A percentile compares a stretch with the other conserved stretches of the same genome.
Conservation (phyloP, 2,888 invertebrate species). For the Anthophora plumipes region DNA sequence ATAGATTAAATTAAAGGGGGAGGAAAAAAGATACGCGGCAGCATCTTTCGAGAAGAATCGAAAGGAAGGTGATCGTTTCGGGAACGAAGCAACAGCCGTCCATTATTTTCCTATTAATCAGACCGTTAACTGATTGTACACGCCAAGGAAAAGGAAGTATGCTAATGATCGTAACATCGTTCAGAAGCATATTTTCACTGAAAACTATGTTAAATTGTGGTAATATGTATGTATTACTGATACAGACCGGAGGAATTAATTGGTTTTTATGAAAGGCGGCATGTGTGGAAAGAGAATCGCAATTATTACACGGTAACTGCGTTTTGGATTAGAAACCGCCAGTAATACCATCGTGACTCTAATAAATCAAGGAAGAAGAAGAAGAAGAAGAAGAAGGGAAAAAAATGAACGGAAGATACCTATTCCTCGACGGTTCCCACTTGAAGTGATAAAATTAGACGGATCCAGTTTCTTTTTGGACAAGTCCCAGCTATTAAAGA, state of each 20-base stretch:
- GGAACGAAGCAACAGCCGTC: conserved; percentile 40
- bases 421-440: background rate
- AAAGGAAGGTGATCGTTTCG: conserved; percentile 37
- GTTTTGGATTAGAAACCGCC: conserved; percentile 1
- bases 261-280: background rate
- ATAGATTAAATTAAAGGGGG: no score
- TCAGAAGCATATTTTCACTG: conserved; percentile 51
- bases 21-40: no score
- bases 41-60: conserved; percentile 26
- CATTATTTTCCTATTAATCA: conserved; percentile 62
- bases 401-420: no score
- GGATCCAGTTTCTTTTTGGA: no score
- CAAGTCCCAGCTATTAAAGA: no score
- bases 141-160: conserved; percentile 53
- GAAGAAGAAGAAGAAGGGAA: no score
- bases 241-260: conserved; percentile 1
- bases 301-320: background rate
- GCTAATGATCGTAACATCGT: conserved; percentile 44
- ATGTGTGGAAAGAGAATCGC: background rate
- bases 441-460: background rate
- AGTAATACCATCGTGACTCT: background rate
- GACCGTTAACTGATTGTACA: conserved; percentile 59
- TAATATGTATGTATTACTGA: background rate
- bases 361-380: background rate
- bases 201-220: conserved; percentile 27